phyloP scores from a whole-genome alignment of 2,113 vertebrate genomes.

The Ceyx cyanopectus region DNA sequence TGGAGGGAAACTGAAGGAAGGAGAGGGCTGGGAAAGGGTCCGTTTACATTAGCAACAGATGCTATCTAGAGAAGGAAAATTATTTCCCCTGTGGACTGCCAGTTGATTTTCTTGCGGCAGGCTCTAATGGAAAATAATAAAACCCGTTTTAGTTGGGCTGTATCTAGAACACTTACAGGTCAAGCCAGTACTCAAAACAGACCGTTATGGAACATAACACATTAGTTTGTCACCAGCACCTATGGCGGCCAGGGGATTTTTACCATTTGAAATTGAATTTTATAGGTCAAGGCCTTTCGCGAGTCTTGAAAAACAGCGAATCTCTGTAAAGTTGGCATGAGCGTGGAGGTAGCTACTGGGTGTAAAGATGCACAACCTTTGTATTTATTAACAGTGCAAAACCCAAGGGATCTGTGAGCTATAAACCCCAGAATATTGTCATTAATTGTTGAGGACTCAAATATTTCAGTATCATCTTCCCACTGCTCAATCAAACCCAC shows the following conservation, averaged over 20 bases:
- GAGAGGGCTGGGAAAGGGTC: constrained; percentile 34
- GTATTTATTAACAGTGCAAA: constrained; percentile 45
- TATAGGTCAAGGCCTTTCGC: constrained; percentile 67
- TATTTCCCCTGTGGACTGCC: constrained; percentile 75
- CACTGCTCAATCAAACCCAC: constrained; percentile 19
- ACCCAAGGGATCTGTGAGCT: neutral
- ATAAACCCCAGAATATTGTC: constrained; percentile 7
- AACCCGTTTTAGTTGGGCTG: constrained; percentile 76
- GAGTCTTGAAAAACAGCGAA: constrained; percentile 53
- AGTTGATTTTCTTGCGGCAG: constrained; percentile 74
- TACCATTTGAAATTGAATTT: constrained; percentile 76
- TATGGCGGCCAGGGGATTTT: constrained; percentile 71
- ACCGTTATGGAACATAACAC: constrained; percentile 68
- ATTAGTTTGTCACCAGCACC: constrained; percentile 69
- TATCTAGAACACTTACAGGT: constrained; percentile 79
- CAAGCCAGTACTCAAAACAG: constrained; percentile 76
- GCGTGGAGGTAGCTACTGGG: constrained; percentile 22
- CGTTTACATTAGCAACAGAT: constrained; percentile 67
- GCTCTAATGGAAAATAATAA: constrained; percentile 83
- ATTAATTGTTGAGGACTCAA: constrained; percentile 51
- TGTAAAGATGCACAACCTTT: constrained; percentile 25
- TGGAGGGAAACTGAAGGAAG: neutral
- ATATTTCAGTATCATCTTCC: neutral
- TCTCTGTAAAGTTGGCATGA: constrained; percentile 41
- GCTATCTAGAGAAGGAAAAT: constrained; percentile 63